Conservation (phyloP, 2,797 vertebrate genomes). For the Cryptoblepharus egeriae region DNA sequence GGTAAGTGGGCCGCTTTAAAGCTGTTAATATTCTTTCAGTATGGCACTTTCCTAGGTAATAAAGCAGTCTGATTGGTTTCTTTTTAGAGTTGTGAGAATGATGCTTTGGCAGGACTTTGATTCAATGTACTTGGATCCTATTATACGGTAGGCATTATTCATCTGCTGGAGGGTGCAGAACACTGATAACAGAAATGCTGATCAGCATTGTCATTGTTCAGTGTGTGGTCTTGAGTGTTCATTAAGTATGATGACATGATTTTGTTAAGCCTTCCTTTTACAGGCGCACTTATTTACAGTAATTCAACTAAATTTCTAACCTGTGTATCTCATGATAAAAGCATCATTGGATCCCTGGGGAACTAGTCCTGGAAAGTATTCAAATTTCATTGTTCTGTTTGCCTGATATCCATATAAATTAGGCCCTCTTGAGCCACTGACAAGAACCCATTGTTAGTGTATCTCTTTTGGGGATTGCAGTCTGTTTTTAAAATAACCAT, state of each 20-base stretch:
- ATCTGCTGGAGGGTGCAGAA: conserved; percentile 75
- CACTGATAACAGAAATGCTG: conserved; percentile 82
- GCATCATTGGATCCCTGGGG: background rate
- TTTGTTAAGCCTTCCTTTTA: conserved; percentile 61
- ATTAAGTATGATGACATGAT: conserved; percentile 82
- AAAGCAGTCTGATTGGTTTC: conserved; percentile 22
- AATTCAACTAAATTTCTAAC: conserved; percentile 52
- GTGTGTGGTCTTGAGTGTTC: conserved; percentile 72
- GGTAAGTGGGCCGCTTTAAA: conserved; percentile 77
- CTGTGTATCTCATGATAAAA: conserved; percentile 31
- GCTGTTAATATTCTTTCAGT: background rate
- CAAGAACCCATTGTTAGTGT: background rate
- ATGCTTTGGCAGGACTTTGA: conserved; percentile 64
- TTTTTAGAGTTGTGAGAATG: conserved; percentile 30
- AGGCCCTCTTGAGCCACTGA: background rate
- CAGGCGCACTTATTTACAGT: conserved; percentile 38
- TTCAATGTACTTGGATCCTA: conserved; percentile 77
- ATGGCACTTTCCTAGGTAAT: background rate
- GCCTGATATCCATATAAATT: conserved; percentile 8
- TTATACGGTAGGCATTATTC: conserved; percentile 70
- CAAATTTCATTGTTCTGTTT: background rate
- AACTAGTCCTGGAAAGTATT: conserved; percentile 29
- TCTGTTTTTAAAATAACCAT: background rate
- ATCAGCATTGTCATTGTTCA: conserved; percentile 71
- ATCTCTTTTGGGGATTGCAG: background rate